Evolutionary conservation across 1,140 invertebrate genomes (phyloP).

Genomic region (Rhynchophorus ferrugineus): DNA sequence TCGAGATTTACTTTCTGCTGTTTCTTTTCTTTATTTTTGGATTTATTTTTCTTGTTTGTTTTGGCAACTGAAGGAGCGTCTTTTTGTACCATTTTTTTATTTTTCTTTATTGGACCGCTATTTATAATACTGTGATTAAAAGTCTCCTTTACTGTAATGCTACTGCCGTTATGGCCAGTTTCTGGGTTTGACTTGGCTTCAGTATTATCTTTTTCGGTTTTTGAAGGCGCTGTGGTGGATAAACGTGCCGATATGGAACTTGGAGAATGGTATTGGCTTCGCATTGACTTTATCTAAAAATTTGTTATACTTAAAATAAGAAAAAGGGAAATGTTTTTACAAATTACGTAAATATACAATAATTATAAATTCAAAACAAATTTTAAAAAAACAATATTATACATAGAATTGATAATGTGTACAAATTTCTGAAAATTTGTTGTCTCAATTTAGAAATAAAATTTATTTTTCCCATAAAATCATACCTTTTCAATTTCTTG

Average conservation of each 20-base stretch:
- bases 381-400: too few species aligned
- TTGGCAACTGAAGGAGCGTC: background rate
- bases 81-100: constrained; percentile 4
- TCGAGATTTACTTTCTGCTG: constrained; percentile 8
- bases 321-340: too few species aligned
- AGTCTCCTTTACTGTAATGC: background rate
- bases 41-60: background rate
- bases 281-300: constrained; percentile 25
- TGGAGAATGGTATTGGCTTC: constrained; percentile 13
- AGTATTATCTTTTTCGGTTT: background rate
- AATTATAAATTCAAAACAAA: too few species aligned
- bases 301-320: background rate
- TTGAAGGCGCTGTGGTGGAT: constrained; percentile 11
- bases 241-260: constrained; percentile 5
- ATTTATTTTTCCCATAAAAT: too few species aligned
- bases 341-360: too few species aligned
- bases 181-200: background rate
- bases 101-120: background rate
- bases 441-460: too few species aligned
- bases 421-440: too few species aligned
- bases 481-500: constrained; percentile 53
- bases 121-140: background rate
- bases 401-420: too few species aligned
- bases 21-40: background rate
- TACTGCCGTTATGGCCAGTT: background rate